phyloP scores from a whole-genome alignment of 2,888 invertebrate species.

The Panzeria rudis region DNA sequence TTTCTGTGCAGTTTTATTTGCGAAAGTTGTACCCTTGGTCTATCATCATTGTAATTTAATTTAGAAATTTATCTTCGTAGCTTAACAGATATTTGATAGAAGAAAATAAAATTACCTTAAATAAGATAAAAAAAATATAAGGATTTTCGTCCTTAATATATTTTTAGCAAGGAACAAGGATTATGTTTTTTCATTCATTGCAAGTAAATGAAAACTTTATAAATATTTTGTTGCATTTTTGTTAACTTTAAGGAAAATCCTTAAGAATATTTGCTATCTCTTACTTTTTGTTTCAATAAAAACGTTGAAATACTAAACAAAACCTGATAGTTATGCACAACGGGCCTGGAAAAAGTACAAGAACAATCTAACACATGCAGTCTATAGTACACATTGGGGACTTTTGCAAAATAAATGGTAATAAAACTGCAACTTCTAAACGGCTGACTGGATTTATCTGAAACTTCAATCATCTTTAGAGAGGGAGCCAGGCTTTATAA shows the following conservation, averaged over 20 bases:
- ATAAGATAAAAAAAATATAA: constrained; percentile 1
- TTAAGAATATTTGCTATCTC: constrained; percentile 28
- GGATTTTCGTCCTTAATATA: constrained; percentile 9
- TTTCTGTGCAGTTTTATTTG: too few species aligned
- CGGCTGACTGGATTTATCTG: too few species aligned
- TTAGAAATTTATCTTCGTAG: background rate
- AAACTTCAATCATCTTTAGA: too few species aligned
- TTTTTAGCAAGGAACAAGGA: background rate
- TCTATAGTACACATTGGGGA: too few species aligned
- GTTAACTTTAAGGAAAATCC: too few species aligned
- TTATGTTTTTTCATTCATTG: background rate
- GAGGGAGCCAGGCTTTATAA: too few species aligned
- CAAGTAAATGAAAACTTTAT: background rate
- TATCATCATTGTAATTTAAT: background rate
- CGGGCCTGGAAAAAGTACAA: background rate
- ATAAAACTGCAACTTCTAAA: too few species aligned
- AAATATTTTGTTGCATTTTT: background rate
- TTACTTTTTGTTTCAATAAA: background rate
- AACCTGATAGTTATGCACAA: too few species aligned
- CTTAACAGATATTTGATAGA: constrained; percentile 11
- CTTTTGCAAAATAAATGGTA: too few species aligned
- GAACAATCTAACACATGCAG: background rate
- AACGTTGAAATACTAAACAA: constrained; percentile 1
- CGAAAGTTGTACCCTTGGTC: too few species aligned
- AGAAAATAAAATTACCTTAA: constrained; percentile 37